Evolutionary conservation across 2,888 invertebrate species (phyloP).

Genomic region (Zaprionus lineosus): DNA sequence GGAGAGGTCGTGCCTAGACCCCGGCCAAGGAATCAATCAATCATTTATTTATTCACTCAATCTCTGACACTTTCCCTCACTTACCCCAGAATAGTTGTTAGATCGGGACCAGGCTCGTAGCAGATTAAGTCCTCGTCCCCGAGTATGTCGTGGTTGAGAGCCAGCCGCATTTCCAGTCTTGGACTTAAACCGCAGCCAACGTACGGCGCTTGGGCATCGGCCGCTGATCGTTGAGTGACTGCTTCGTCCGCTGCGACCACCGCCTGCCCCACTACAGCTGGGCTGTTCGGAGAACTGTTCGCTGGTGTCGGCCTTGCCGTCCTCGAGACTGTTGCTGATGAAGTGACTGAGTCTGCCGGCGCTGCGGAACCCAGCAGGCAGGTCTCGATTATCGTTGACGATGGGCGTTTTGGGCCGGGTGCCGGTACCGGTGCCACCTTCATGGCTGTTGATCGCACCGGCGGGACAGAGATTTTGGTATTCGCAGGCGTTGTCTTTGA

Average conservation of each 20-base stretch:
- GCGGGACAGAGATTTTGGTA: slow-evolving; percentile 54
- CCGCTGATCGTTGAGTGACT: slow-evolving; percentile 58
- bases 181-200: slow-evolving; percentile 85
- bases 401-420: slow-evolving; percentile 72
- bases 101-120: slow-evolving; percentile 83
- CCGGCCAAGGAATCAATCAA: too few species aligned
- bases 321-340: slow-evolving; percentile 82
- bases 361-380: slow-evolving; percentile 80
- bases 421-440: slow-evolving; percentile 42
- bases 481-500: slow-evolving; percentile 64
- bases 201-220: slow-evolving; percentile 67
- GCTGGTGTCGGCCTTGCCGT: slow-evolving; percentile 61
- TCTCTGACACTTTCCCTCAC: slow-evolving; percentile 7
- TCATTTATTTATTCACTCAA: too few species aligned
- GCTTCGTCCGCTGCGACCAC: slow-evolving; percentile 13
- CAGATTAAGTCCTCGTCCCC: slow-evolving; percentile 84
- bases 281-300: slow-evolving; percentile 42
- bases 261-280: slow-evolving; percentile 36
- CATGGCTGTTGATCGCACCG: slow-evolving; percentile 17
- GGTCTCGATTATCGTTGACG: slow-evolving; percentile 82
- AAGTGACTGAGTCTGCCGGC: slow-evolving; percentile 75
- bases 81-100: slow-evolving; percentile 83
- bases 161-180: slow-evolving; percentile 87
- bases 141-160: slow-evolving; percentile 85
- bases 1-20: slow-evolving; percentile 84